phyloP scores from a whole-genome alignment of 1,140 invertebrate genomes.

The Ditylenchus dipsaci region DNA sequence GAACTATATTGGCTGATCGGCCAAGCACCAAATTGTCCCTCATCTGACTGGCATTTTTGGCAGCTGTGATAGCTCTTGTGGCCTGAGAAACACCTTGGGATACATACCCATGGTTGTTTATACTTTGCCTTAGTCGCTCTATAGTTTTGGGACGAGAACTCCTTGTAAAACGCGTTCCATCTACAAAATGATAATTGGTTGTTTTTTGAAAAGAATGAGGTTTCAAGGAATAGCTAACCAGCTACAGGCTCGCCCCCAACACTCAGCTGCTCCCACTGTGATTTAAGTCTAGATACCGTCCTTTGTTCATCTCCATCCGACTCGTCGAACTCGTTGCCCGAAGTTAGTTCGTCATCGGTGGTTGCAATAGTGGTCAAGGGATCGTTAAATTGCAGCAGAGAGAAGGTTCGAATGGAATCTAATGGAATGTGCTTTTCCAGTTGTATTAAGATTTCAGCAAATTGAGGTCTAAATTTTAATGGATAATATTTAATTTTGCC shows the following conservation, averaged over 20 bases:
- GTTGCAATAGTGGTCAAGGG: neutral
- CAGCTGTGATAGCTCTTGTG: conserved; percentile 35
- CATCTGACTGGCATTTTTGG: conserved; percentile 41
- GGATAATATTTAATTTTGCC: no score
- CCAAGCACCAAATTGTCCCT: conserved; percentile 40
- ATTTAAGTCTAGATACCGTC: conserved; percentile 51
- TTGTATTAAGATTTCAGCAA: conserved; percentile 59
- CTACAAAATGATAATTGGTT: conserved; percentile 2
- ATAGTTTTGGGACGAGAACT: neutral
- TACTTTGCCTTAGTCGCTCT: conserved; percentile 33
- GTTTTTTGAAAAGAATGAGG: no score
- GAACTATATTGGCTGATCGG: conserved; percentile 37
- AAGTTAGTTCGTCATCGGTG: neutral
- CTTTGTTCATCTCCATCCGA: neutral
- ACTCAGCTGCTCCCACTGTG: conserved; percentile 55
- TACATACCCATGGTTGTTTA: conserved; percentile 51
- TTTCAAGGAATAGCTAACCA: neutral
- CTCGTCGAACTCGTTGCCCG: conserved; percentile 15
- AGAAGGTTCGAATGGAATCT: conserved; percentile 53
- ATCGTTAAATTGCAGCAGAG: conserved; percentile 9
- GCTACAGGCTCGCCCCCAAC: conserved; percentile 5
- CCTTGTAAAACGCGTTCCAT: neutral
- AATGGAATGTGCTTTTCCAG: conserved; percentile 58
- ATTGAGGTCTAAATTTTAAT: conserved; percentile 46
- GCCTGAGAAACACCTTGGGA: conserved; percentile 41